A percentile compares a stretch with the other conserved stretches of the same genome.
Conservation (phyloP, 2,797 vertebrate genomes). For the Tamandua tetradactyla region DNA sequence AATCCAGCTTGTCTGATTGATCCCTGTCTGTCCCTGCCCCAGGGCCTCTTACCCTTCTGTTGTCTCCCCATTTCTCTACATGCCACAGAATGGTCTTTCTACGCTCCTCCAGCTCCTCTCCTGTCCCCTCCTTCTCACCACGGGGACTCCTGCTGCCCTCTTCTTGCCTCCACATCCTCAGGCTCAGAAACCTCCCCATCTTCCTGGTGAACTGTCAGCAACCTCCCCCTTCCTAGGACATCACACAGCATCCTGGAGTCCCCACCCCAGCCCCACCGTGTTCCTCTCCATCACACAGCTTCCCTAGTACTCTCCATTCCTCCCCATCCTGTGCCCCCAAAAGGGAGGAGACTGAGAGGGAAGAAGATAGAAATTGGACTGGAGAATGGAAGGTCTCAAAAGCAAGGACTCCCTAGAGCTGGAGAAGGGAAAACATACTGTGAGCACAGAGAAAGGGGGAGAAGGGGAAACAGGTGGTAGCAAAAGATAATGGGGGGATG, state of each 20-base stretch:
- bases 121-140: not conserved
- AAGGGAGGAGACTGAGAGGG: not conserved
- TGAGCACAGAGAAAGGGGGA: not conserved
- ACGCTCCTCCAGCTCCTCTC: not conserved
- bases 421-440: not conserved
- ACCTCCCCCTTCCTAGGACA: constrained; percentile 68
- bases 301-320: not conserved
- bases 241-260: not conserved
- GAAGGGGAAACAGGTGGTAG: constrained; percentile 47
- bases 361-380: not conserved
- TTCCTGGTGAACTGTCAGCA: constrained; percentile 86
- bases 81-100: not conserved
- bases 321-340: not conserved
- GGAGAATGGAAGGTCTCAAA: not conserved
- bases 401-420: not conserved
- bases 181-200: constrained; percentile 86
- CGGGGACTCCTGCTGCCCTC: constrained; percentile 74
- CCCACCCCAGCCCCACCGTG: not conserved
- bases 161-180: constrained; percentile 87
- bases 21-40: not conserved
- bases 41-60: not conserved
- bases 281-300: not conserved
- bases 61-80: not conserved
- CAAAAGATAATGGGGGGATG: not conserved
- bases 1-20: not conserved